Base-by-base conservation (phyloP, 2,113 vertebrate genomes). In the Boulengeromyrus knoepffleri region DNA sequence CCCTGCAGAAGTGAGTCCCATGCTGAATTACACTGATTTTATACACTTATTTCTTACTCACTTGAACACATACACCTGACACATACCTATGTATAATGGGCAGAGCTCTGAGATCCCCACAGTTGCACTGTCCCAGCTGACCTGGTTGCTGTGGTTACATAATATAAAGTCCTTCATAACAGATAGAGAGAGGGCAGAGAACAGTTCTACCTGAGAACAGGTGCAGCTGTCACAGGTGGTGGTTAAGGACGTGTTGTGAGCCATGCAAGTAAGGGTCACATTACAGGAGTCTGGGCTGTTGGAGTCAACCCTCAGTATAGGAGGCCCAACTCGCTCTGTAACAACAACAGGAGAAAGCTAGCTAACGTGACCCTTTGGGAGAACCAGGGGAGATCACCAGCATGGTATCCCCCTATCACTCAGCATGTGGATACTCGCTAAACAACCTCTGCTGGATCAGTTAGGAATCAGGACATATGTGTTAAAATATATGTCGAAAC, bases 191-290 rank as follows among this genome's bases (percentile, higher is more conserved):
- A 85, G 77, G 77, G 45, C 84, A 49, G 46, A 45, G 83, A 42
- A 42, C 39, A 42, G 39, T 42, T 42, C 87, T 80, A 90, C 88
- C 45, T 89, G 74, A 66, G 84, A 62, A 45, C 89, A 87, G 89
- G 17, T 87, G 56, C 0, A 17, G 45, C 9, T 90, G 84, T 87
- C 62, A 90, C 89, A 87, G 24, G 10, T 86, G 84, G 58, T 27
- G 21, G 84, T 86, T 42, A 86, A 13, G 45, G 39, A 47, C 17
- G 3, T 31, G 1, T 36, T 49, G 21, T 62, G 42, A 1, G 9
- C 56, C 62, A 27, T 87, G 56, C 89, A 90, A 36, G 84, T 70
- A 42, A 90, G 80, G 24, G 89, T 90, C 83, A 36, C 17, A 1
- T 70, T 74, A 36, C 89, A 90, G 56, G 6, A 47, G 89, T 3